A percentile compares a stretch with the other conserved stretches of the same genome.
Conservation (phyloP, 2,797 vertebrate species). For the Sebastolobus altivelis region DNA sequence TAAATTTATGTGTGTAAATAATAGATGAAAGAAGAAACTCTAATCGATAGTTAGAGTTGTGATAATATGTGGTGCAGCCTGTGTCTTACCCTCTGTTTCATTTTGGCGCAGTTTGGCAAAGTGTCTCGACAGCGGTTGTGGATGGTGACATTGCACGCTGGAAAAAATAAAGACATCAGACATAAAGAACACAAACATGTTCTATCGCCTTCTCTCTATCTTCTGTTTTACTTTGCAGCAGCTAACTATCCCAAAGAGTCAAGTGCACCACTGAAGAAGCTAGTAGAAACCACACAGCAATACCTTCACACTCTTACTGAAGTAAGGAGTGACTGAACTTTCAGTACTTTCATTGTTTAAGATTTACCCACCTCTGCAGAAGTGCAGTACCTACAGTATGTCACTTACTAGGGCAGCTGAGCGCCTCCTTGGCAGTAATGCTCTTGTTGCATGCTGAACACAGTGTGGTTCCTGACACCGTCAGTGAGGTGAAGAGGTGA, state of each 20-base stretch:
- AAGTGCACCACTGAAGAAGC: background rate
- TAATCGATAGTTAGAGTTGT: background rate
- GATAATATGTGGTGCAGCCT: background rate
- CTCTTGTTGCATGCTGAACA: constrained; percentile 95
- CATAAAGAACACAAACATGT: background rate
- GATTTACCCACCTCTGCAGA: background rate
- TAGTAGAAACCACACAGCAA: background rate
- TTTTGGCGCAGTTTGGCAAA: constrained; percentile 92
- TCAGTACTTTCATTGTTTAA: background rate
- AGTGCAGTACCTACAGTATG: background rate
- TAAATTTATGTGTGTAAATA: background rate
- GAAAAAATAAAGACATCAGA: constrained; percentile 40
- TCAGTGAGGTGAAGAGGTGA: constrained; percentile 93
- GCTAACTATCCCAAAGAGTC: background rate
- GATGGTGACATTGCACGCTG: constrained; percentile 94
- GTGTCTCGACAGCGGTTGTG: constrained; percentile 96
- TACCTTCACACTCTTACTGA: background rate
- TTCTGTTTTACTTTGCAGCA: background rate
- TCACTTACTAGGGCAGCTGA: constrained; percentile 90
- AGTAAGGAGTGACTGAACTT: background rate
- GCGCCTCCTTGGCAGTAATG: constrained; percentile 94
- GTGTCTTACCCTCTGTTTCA: constrained; percentile 93
- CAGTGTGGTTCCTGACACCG: constrained; percentile 93
- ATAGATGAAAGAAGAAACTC: background rate
- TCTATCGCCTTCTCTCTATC: background rate